A percentile compares a stretch with the other conserved stretches of the same genome.
These are phyloP conservation scores for Sebastes oblongus DNA, from an alignment of 2,797 vertebrate species.

Conservation along the genomic window DNA sequence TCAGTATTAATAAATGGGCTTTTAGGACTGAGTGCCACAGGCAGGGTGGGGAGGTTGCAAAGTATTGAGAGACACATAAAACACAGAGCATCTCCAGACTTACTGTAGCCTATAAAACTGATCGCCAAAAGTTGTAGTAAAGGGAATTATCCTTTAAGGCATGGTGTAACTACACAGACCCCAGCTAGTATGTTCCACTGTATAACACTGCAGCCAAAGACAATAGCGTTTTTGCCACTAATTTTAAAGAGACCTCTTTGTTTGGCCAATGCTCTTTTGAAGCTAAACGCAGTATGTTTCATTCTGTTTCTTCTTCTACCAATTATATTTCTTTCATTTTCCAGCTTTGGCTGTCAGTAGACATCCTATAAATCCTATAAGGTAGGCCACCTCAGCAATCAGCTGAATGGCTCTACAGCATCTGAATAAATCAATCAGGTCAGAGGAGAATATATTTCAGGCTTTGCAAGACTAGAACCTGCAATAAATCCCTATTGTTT, in stretches of 20 bases:
- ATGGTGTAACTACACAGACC: not conserved
- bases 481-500: conserved; percentile 5
- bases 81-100: not conserved
- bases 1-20: not conserved
- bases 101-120: not conserved
- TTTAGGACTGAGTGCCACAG: not conserved
- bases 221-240: not conserved
- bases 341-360: not conserved
- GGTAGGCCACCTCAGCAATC: conserved; percentile 25
- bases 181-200: not conserved
- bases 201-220: not conserved
- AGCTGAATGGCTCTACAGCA: conserved; percentile 1
- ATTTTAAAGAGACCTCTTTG: not conserved
- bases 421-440: conserved; percentile 29
- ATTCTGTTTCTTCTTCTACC: not conserved
- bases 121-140: not conserved
- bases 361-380: conserved; percentile 7
- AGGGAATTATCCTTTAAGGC: not conserved
- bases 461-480: not conserved
- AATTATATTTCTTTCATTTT: not conserved
- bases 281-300: not conserved
- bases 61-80: not conserved
- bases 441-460: conserved; percentile 20
- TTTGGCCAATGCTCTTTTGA: not conserved
- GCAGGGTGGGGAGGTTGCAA: not conserved